phyloP scores from a whole-genome alignment of 2,113 vertebrate species.

The Strix uralensis region DNA sequence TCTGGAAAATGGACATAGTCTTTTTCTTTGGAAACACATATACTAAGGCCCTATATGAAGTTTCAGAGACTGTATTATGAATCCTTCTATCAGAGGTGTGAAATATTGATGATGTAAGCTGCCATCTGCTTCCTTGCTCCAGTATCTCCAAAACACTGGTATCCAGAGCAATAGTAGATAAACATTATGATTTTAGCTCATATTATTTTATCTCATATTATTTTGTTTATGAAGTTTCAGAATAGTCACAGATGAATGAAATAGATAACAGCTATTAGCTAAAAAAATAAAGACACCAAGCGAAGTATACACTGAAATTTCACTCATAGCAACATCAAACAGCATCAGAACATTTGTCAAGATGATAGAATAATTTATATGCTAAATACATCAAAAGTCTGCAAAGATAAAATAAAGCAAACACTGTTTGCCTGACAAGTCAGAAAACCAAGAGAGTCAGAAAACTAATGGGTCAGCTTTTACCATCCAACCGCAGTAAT shows the following conservation, averaged over 20 bases:
- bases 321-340: not conserved
- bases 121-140: not conserved
- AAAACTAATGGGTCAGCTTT: not conserved
- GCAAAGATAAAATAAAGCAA: not conserved
- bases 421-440: not conserved
- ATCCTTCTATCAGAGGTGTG: not conserved
- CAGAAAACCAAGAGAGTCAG: not conserved
- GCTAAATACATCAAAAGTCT: not conserved
- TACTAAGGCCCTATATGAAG: not conserved
- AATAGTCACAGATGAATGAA: not conserved
- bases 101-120: not conserved
- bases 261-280: not conserved
- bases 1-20: not conserved
- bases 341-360: not conserved
- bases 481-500: not conserved
- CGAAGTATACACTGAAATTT: not conserved
- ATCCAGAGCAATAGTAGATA: not conserved
- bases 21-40: not conserved
- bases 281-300: not conserved
- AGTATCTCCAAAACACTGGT: not conserved
- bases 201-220: not conserved
- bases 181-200: not conserved
- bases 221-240: not conserved
- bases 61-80: not conserved
- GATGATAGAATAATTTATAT: not conserved